Percentiles rank a stretch among this genome's conserved stretches.
Evolutionary conservation across 2,888 invertebrate genomes (phyloP).

Genomic region (Chrysodeixis includens): DNA sequence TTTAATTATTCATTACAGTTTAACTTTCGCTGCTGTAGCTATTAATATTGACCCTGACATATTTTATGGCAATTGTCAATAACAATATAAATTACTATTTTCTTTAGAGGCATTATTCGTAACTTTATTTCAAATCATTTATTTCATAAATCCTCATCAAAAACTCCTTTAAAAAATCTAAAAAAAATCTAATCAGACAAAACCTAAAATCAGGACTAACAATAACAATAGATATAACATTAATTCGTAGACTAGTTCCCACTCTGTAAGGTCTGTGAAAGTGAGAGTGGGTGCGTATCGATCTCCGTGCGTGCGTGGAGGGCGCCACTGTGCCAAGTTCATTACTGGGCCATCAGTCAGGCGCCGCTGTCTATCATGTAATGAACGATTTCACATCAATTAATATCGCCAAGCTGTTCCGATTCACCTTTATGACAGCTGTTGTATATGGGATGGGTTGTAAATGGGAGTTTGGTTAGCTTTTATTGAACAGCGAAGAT

Average conservation of each 20-base stretch:
- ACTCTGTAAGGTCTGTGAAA: background rate
- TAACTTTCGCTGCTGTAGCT: background rate
- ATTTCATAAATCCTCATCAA: no score
- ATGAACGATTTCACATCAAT: conserved; percentile 64
- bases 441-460: background rate
- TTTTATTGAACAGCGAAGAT: background rate
- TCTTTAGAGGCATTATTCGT: no score
- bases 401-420: conserved; percentile 49
- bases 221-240: no score
- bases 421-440: background rate
- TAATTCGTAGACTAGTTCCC: conserved; percentile 25
- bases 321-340: conserved; percentile 51
- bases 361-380: conserved; percentile 60
- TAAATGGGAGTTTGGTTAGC: no score
- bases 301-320: background rate
- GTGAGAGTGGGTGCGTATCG: conserved; percentile 5
- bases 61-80: no score
- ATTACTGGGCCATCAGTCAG: conserved; percentile 71
- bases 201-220: no score
- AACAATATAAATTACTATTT: no score
- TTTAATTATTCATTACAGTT: background rate
- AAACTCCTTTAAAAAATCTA: no score
- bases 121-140: no score
- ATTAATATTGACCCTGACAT: background rate
- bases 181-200: no score